Base-by-base conservation (phyloP, 1,140 invertebrate species). In the Scaptodrosophila lebanonensis region DNA sequence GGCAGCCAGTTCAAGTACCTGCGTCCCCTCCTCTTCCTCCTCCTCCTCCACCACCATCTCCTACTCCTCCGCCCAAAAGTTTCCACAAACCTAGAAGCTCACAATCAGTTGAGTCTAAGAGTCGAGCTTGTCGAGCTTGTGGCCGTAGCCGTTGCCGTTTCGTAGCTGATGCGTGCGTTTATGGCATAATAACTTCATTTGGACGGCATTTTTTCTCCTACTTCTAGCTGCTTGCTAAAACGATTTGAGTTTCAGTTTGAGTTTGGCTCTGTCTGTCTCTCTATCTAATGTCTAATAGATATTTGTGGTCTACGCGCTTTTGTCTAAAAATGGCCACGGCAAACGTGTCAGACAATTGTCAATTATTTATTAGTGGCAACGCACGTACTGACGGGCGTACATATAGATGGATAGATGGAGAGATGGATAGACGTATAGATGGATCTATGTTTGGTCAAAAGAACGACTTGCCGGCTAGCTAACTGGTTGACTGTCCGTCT, bases 111-210 rank as follows among this genome's bases (percentile, higher is more conserved):
- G 3, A 52, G 29, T 32, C 60, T 39, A 2, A 1, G 35, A 62
- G 36, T 50, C n/a, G n/a, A n/a, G n/a, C n/a, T n/a, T 5, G 32
- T 3, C 13, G 9, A 35, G n/a, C 32, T 35, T n/a, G n/a, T n/a
- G n/a, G n/a, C n/a, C n/a, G n/a, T n/a, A n/a, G n/a, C n/a, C 3
- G 8, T 33, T 13, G 32, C 8, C 12, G 12, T 5, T 11, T 33
- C 13, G 15, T 12, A 12, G 7, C 67, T 73, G 69, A 79, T 84
- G 79, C 69, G 79, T 84, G 79, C 79, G 72, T 66, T 84, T 84
- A 84, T 84, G 79, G 79, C 77, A 84, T 84, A 84, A 84, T 84
- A 84, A 84, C 79, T 84, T 84, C 79, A 84, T 84, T 84, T 84
- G 70, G 79, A 67, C 73, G 62, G 56, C 73, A 61, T 77, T 79